Base-by-base conservation (phyloP, 2,888 invertebrate species). In the Chromoteleia sp. region DNA sequence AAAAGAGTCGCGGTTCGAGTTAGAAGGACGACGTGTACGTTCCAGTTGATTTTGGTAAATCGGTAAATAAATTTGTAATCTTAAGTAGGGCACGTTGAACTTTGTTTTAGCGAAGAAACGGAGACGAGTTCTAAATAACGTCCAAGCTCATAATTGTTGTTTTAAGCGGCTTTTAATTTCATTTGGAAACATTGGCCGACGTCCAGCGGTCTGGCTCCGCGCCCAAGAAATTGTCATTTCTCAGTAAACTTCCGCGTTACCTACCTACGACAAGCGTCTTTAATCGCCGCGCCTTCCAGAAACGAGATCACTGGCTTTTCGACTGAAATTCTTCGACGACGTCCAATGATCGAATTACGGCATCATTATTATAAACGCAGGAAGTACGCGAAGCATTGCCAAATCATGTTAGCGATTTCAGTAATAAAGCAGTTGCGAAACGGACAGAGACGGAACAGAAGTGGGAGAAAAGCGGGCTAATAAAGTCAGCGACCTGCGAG, bases 231-330 rank as follows among this genome's bases (percentile, higher is more conserved):
- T 76, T 80, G 76, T 80, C 79, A 78, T 78, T 82, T 78, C 75
- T 82, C 63, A 61, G 74, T 81, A 74, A 63, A 77, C 81, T 76
- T 58, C 65, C 68, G 63, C 59, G 76, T 61, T 68, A 54, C 76
- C 74, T 80, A 83, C 83, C 83, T 83, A 81, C 63, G 78, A 68
- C 81, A 83, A 83, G 59, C 65, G 50, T 59, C 75, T 76, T 71
- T 76, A 82, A 82, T 80, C 76, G 76, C 71, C 59, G 67, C 33
- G 48, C 21, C 76, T 61, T 59, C 61, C 68, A 61, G 25, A 77
- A 77, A 77, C 45, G 61, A 70, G 68, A 70, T 70, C 68, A 30
- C 67, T 12, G 52, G 30, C 50, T 65, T 63, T 56, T 52, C 36
- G 29, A 29, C 39, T 4, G 14, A 61, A 76, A 54, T 76, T 68